These are phyloP conservation scores for Chaetogeoica ovagalla DNA, from an alignment of 2,888 invertebrate species.

Conservation along the genomic window DNA sequence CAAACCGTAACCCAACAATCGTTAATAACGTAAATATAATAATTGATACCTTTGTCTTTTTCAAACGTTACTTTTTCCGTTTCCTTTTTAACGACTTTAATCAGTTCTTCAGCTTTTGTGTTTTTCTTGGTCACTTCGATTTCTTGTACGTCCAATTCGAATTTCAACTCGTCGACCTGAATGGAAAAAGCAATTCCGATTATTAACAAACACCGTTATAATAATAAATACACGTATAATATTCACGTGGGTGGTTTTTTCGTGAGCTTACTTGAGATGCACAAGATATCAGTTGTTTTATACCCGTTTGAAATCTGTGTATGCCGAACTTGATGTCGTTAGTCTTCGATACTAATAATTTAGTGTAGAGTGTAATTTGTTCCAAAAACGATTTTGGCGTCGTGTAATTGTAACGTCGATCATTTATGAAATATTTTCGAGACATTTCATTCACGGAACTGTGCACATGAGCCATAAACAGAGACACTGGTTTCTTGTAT, in stretches of 20 bases:
- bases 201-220: background rate
- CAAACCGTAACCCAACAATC: too few relatives aligned
- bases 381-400: slow-evolving; percentile 95
- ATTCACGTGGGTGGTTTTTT: background rate
- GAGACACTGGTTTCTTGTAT: slow-evolving; percentile 68
- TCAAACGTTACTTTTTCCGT: slow-evolving; percentile 89
- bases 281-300: slow-evolving; percentile 83
- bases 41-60: slow-evolving; percentile 65
- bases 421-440: slow-evolving; percentile 76
- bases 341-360: slow-evolving; percentile 71
- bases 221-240: background rate
- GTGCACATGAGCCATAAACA: slow-evolving; percentile 91
- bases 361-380: slow-evolving; percentile 81
- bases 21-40: too few relatives aligned
- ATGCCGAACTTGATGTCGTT: slow-evolving; percentile 75
- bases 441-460: slow-evolving; percentile 86
- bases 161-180: slow-evolving; percentile 78
- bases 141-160: slow-evolving; percentile 74
- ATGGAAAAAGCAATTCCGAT: background rate
- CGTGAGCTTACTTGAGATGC: slow-evolving; percentile 74
- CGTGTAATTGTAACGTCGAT: slow-evolving; percentile 90
- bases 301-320: slow-evolving; percentile 79
- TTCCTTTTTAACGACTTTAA: slow-evolving; percentile 83
- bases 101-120: slow-evolving; percentile 84
- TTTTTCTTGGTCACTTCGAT: slow-evolving; percentile 84